Evolutionary conservation across 37 sponge, comb jelly and placozoan genomes (phyloP).

Genomic region (Aphrocallistes beatrix): DNA sequence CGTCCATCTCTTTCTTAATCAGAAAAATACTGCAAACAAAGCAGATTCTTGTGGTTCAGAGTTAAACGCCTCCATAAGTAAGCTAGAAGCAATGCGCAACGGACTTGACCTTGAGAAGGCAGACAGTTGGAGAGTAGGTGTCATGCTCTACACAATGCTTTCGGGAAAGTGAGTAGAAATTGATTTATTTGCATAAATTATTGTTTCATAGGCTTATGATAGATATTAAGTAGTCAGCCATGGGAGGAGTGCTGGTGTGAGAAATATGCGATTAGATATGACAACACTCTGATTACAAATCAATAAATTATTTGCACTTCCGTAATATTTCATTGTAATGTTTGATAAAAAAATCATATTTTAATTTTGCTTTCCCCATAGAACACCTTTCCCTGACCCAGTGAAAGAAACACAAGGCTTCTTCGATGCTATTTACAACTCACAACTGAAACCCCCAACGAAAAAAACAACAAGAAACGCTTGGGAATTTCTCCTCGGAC

Average conservation of each 20-base stretch:
- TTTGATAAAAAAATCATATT: no score
- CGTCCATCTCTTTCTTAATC: neutral
- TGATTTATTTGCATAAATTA: no score
- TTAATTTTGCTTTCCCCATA: no score
- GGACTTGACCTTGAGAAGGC: conserved; percentile 9
- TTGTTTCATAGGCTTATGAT: no score
- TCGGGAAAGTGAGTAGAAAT: neutral
- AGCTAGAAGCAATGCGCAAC: neutral
- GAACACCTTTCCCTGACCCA: conserved; percentile 18
- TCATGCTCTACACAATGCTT: neutral
- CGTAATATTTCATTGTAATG: no score
- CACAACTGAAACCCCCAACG: neutral
- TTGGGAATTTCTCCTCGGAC: neutral
- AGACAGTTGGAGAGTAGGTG: neutral
- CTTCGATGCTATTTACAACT: neutral
- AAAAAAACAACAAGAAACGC: neutral
- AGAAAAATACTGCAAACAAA: neutral
- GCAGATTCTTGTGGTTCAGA: neutral
- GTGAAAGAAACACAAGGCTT: conserved; percentile 9
- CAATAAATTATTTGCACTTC: no score
- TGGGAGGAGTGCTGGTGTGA: no score
- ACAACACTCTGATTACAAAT: no score
- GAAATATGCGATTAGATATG: no score
- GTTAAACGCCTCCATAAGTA: neutral
- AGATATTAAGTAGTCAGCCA: no score